Evolutionary conservation across 2,113 vertebrate genomes (phyloP).

Genomic region (Oenanthe oenanthe): DNA sequence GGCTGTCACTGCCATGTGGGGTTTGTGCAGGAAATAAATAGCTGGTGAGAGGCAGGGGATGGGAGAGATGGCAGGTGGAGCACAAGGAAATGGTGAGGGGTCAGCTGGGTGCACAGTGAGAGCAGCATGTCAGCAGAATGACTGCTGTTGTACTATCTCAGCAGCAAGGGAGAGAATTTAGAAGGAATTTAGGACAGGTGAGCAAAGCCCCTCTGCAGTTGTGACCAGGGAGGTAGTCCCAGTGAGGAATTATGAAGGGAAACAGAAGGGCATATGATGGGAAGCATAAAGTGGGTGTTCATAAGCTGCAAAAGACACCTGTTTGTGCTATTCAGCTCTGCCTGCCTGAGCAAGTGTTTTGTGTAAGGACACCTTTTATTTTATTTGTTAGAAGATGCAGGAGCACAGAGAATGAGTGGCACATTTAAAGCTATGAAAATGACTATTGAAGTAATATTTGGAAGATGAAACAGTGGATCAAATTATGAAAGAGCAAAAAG

Average conservation of each 20-base stretch:
- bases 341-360: neutral
- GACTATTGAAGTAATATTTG: neutral
- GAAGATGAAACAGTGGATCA: neutral
- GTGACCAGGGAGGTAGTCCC: neutral
- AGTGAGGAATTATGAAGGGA: neutral
- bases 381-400: neutral
- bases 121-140: fast-evolving
- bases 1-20: neutral
- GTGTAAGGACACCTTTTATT: neutral
- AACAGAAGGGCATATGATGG: neutral
- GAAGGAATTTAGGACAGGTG: neutral
- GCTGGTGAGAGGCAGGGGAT: neutral
- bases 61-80: neutral
- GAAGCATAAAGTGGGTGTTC: neutral
- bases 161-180: neutral
- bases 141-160: neutral
- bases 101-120: neutral
- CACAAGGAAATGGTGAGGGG: neutral
- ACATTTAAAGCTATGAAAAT: neutral
- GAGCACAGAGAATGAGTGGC: neutral
- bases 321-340: neutral
- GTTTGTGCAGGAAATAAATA: neutral
- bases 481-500: neutral
- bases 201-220: neutral
- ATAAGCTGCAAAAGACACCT: neutral